A percentile compares a stretch with the other conserved stretches of the same genome.
These are phyloP conservation scores for Linnaemya tessellans DNA, from an alignment of 2,888 invertebrate species.

Conservation along the genomic window DNA sequence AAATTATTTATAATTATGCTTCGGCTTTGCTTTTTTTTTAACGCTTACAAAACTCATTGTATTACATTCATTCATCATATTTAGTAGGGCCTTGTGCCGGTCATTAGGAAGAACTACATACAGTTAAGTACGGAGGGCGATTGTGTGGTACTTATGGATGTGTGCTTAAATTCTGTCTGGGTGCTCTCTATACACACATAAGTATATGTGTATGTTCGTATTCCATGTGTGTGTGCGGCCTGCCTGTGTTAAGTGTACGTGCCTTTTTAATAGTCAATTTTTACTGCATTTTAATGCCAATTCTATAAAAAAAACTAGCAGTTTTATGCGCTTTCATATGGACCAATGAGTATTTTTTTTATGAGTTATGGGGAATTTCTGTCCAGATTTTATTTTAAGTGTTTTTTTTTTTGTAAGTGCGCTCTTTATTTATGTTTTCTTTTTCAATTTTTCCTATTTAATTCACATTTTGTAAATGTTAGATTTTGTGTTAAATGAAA, in stretches of 20 bases:
- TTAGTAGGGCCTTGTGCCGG: slow-evolving; percentile 30
- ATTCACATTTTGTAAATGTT: slow-evolving; percentile 45
- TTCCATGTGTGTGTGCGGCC: neutral
- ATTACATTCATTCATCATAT: slow-evolving; percentile 50
- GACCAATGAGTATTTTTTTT: slow-evolving; percentile 74
- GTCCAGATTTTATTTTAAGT: slow-evolving; percentile 70
- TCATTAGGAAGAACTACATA: slow-evolving; percentile 18
- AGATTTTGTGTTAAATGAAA: slow-evolving; percentile 60
- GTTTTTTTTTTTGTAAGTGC: slow-evolving; percentile 51
- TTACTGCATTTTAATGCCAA: slow-evolving; percentile 78
- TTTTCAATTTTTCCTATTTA: slow-evolving; percentile 25
- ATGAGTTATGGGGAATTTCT: slow-evolving; percentile 79
- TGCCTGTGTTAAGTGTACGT: slow-evolving; percentile 74
- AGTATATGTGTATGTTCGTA: neutral
- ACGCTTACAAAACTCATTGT: slow-evolving; percentile 80
- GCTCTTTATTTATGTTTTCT: slow-evolving; percentile 59
- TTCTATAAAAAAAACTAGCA: slow-evolving; percentile 74
- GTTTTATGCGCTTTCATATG: slow-evolving; percentile 61
- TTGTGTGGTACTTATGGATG: slow-evolving; percentile 9
- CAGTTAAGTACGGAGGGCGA: slow-evolving; percentile 3
- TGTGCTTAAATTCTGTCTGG: slow-evolving; percentile 5
- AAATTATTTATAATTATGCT: slow-evolving; percentile 65
- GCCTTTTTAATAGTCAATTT: slow-evolving; percentile 79
- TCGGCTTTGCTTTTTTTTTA: slow-evolving; percentile 43
- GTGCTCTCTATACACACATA: neutral